These are phyloP conservation scores for Fundulus diaphanus DNA, from an alignment of 2,797 vertebrate genomes.

Conservation along the genomic window DNA sequence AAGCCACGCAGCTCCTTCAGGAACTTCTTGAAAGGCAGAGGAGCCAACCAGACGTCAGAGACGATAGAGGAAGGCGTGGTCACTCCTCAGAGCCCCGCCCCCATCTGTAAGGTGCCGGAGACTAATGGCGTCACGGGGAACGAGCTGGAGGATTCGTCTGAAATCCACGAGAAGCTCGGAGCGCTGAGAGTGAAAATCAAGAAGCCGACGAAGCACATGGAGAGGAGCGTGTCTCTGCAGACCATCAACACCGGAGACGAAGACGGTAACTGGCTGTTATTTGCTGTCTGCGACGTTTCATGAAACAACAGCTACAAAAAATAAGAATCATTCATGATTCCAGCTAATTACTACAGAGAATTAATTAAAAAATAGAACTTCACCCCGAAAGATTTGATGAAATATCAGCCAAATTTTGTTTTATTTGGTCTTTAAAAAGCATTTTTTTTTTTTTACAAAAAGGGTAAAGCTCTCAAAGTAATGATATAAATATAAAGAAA, in stretches of 20 bases:
- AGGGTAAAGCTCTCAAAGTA: too few species aligned
- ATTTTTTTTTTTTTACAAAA: too few species aligned
- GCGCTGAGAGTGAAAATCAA: conserved; percentile 64
- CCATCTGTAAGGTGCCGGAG: conserved; percentile 29
- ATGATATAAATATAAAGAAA: not conserved
- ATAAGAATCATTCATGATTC: not conserved
- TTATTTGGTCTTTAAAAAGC: too few species aligned
- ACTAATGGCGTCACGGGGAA: conserved; percentile 10
- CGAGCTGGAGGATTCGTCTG: conserved; percentile 74
- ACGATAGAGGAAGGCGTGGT: conserved; percentile 58
- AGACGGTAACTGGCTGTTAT: conserved; percentile 70
- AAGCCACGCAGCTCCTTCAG: conserved; percentile 77
- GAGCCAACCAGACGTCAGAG: conserved; percentile 60
- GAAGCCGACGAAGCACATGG: conserved; percentile 68
- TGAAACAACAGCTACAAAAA: not conserved
- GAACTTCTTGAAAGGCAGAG: conserved; percentile 74
- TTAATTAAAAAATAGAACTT: not conserved
- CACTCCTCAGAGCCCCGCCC: conserved; percentile 49
- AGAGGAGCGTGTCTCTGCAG: conserved; percentile 80
- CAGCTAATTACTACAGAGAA: not conserved
- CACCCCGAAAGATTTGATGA: not conserved
- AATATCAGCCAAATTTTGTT: too few species aligned
- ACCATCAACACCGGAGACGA: conserved; percentile 69
- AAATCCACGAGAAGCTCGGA: conserved; percentile 66
- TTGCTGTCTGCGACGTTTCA: not conserved